phyloP scores from a whole-genome alignment of 1,140 invertebrate species.

The Hyphantria cunea region DNA sequence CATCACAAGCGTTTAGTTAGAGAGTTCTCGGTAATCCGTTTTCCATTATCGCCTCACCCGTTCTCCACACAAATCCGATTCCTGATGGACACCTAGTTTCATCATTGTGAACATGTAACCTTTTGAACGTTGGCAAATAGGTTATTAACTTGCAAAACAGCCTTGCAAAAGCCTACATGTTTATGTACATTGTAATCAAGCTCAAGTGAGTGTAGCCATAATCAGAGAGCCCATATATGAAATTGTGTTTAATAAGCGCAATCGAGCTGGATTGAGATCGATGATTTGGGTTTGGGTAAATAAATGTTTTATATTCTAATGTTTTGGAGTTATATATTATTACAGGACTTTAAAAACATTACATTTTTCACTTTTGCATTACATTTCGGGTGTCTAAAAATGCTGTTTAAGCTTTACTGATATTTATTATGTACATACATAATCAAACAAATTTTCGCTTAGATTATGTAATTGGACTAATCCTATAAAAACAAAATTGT shows the following conservation, averaged over 20 bases:
- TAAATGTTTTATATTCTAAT: too few species aligned
- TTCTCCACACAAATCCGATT: conserved; percentile 36
- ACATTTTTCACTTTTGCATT: too few species aligned
- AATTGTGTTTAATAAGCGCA: not conserved
- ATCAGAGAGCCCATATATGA: not conserved
- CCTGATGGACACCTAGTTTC: conserved; percentile 33
- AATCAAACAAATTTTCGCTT: too few species aligned
- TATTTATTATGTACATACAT: too few species aligned
- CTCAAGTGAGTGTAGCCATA: not conserved
- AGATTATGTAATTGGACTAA: too few species aligned
- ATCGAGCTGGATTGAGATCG: not conserved
- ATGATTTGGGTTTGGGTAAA: too few species aligned
- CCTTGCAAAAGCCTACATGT: conserved; percentile 10
- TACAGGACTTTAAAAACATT: too few species aligned
- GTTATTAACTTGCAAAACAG: conserved; percentile 47
- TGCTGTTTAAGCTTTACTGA: too few species aligned
- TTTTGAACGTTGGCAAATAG: conserved; percentile 36
- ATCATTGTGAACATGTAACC: conserved; percentile 41
- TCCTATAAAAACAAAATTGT: too few species aligned
- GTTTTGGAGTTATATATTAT: too few species aligned
- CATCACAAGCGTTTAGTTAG: conserved; percentile 38
- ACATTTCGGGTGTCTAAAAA: too few species aligned
- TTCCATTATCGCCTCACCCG: conserved; percentile 52
- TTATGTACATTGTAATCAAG: conserved; percentile 23
- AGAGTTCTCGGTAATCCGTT: conserved; percentile 49